Conservation (phyloP, 2,888 invertebrate species). For the Leptura quadrifasciata region DNA sequence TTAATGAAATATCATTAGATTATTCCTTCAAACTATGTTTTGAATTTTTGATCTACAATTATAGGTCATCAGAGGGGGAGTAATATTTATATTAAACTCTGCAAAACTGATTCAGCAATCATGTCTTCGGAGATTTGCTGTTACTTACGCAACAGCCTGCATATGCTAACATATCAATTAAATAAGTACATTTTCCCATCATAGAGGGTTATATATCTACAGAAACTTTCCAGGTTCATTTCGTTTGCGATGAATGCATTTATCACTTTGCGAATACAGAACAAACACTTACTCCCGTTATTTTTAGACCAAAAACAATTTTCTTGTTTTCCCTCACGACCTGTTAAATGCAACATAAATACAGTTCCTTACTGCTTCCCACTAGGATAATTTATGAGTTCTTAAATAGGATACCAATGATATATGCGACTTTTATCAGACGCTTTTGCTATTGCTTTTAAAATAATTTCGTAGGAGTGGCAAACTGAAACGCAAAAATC, state of each 20-base stretch:
- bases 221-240: not conserved
- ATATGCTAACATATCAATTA: too few species aligned
- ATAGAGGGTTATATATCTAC: too few species aligned
- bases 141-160: too few species aligned
- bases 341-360: slow-evolving; percentile 5
- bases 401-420: not conserved
- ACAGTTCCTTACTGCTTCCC: not conserved
- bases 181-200: too few species aligned
- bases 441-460: not conserved
- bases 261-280: not conserved
- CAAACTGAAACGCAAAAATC: not conserved
- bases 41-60: too few species aligned
- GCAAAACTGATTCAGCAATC: too few species aligned
- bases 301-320: slow-evolving; percentile 11
- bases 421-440: not conserved
- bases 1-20: too few species aligned
- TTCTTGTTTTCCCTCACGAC: not conserved
- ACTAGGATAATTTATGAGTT: not conserved
- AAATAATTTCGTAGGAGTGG: not conserved
- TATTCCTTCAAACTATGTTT: too few species aligned
- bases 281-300: slow-evolving; percentile 1
- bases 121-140: too few species aligned
- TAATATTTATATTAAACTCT: too few species aligned
- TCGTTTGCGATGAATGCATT: slow-evolving; percentile 1
- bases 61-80: too few species aligned